These are phyloP conservation scores for Caenorhabditis sinica DNA, from an alignment of 2,888 invertebrate genomes.

Conservation along the genomic window DNA sequence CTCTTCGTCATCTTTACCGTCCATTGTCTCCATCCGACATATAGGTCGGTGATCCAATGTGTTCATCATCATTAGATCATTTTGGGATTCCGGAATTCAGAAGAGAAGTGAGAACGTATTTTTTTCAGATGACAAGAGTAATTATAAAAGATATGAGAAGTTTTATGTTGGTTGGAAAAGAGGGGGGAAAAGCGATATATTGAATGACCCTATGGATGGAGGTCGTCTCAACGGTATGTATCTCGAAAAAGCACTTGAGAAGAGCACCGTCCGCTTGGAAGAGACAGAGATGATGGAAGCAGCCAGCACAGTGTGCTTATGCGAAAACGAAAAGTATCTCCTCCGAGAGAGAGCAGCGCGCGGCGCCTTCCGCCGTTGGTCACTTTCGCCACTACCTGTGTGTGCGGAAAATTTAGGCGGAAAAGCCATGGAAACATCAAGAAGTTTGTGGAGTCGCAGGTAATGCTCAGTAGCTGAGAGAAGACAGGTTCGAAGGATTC, in stretches of 20 bases:
- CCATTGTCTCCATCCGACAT: constrained; percentile 66
- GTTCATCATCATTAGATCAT: constrained; percentile 61
- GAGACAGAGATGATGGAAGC: constrained; percentile 5
- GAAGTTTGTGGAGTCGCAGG: constrained; percentile 8
- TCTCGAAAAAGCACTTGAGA: constrained; percentile 63
- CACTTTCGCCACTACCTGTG: no score
- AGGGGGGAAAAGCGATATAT: constrained; percentile 17
- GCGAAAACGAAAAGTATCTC: constrained; percentile 57
- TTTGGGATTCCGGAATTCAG: not conserved
- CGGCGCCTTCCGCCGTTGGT: constrained; percentile 28
- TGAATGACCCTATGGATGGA: constrained; percentile 44
- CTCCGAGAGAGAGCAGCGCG: not conserved
- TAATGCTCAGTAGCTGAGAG: constrained; percentile 41
- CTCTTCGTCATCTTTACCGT: constrained; percentile 55
- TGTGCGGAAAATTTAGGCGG: constrained; percentile 30
- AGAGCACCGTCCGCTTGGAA: constrained; percentile 20
- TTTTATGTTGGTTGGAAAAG: constrained; percentile 27
- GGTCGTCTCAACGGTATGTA: constrained; percentile 50
- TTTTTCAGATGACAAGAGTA: constrained; percentile 8
- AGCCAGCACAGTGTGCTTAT: constrained; percentile 55
- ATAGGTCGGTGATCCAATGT: constrained; percentile 68
- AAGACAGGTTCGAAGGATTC: constrained; percentile 7
- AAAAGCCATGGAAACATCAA: constrained; percentile 25
- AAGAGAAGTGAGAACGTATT: not conserved
- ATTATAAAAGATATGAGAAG: constrained; percentile 33